Percentiles rank a stretch among this genome's conserved stretches.
Evolutionary conservation across 2,113 vertebrate species (phyloP).

Genomic region (Periophthalmus modestus): DNA sequence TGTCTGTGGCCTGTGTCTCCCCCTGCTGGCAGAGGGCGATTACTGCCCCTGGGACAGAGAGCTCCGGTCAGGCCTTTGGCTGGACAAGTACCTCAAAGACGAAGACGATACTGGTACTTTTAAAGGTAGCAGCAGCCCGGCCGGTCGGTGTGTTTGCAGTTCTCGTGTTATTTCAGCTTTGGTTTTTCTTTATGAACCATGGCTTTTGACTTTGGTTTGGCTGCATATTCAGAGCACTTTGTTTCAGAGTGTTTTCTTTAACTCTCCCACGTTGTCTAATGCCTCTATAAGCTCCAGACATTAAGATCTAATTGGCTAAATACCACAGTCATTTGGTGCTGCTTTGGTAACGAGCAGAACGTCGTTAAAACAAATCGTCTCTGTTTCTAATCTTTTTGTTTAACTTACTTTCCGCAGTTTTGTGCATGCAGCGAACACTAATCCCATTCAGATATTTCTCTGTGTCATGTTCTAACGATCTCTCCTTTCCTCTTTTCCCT

Average conservation of each 20-base stretch:
- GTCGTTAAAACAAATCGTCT: conserved; percentile 15
- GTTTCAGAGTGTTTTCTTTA: conserved; percentile 9
- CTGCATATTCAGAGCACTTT: conserved; percentile 30
- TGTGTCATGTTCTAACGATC: conserved; percentile 34
- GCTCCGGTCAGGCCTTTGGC: conserved; percentile 89
- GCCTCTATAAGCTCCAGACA: conserved; percentile 25
- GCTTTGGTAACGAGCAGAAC: conserved; percentile 32
- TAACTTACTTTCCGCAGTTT: conserved; percentile 40
- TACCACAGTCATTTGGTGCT: conserved; percentile 19
- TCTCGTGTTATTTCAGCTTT: conserved; percentile 36
- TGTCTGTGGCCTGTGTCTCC: conserved; percentile 76
- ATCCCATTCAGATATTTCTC: conserved; percentile 4
- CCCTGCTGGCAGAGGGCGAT: conserved; percentile 91
- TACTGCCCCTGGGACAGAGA: conserved; percentile 93
- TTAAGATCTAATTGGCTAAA: conserved; percentile 50
- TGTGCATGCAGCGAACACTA: conserved; percentile 58
- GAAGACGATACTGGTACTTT: conserved; percentile 90
- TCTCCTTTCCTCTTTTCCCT: conserved; percentile 35
- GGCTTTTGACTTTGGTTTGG: conserved; percentile 23
- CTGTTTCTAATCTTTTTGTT: conserved; percentile 12
- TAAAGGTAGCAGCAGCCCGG: conserved; percentile 88
- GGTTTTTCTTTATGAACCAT: conserved; percentile 40
- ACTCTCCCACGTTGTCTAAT: conserved; percentile 23
- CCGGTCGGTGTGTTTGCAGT: conserved; percentile 68
- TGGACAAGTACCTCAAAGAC: conserved; percentile 82